Base-by-base conservation (phyloP, 2,797 vertebrate species). In the Sparus aurata region DNA sequence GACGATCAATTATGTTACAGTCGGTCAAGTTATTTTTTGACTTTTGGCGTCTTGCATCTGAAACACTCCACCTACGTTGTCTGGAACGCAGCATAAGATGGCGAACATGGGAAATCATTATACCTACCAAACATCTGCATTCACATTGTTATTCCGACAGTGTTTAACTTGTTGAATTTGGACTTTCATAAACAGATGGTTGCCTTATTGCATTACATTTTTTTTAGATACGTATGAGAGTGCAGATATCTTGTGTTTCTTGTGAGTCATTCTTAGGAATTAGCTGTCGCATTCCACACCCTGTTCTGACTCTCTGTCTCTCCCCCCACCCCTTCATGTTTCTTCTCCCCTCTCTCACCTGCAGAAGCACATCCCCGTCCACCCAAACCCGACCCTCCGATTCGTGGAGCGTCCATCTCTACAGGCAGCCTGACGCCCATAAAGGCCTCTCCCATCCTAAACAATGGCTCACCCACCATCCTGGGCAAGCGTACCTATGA, bases 381-480 rank as follows among this genome's bases (percentile, higher is more conserved):
- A 0, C 96, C 96, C 0, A 98, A 97, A 91, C 95, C 95, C 23
- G 96, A 97, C 62, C 96, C 95, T 0, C 95, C 94, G 0, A 11
- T 22, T 47, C 97, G 97, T 61, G 96, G 93, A 53, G 86, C 90
- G 49, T 95, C 96, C 69, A 96, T 97, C 80, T 96, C 96, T 61
- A 97, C 96, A 38, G 95, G 93, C 84, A 96, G 92, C 90, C 94
- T 98, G 93, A 97, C 97, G 22, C 98, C 98, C 74, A 97, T 98
- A 55, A 99, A 99, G 90, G 91, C 97, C 23, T 94, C 96, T 0
- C 97, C 98, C 45, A 97, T 99, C 88, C 97, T 99, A 87, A 99
- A 98, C 94, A 98, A 96, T 16, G 97, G 98, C 86, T 99, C 98
- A 0, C 98, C 98, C 58, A 99, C 98, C 90, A 99, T 99, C 93